Percentiles rank a stretch among this genome's conserved stretches.
Evolutionary conservation across 1,140 invertebrate genomes (phyloP).

Genomic region (Anthonomus grandis): DNA sequence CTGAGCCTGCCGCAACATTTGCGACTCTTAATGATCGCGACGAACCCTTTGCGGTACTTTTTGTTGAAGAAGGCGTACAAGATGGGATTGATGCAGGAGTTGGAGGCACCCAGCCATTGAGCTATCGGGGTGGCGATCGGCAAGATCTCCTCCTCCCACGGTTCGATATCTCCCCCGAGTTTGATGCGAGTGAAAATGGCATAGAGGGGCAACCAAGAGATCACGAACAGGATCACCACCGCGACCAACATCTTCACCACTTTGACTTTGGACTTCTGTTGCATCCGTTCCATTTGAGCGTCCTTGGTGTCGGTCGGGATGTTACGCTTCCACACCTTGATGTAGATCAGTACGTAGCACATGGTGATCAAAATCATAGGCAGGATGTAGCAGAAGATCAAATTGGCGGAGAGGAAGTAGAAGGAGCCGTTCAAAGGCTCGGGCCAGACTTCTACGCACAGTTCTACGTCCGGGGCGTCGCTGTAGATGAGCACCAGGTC

Average conservation of each 20-base stretch:
- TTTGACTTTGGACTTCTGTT: conserved; percentile 89
- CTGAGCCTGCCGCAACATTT: conserved; percentile 78
- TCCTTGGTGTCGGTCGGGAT: conserved; percentile 90
- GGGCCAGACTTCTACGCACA: conserved; percentile 86
- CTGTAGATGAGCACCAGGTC: conserved; percentile 73
- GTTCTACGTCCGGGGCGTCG: conserved; percentile 64
- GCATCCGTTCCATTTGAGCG: conserved; percentile 85
- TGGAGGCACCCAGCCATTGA: conserved; percentile 94
- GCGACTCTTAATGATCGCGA: conserved; percentile 80
- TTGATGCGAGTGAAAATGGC: conserved; percentile 85
- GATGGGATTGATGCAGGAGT: conserved; percentile 96
- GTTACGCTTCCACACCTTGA: conserved; percentile 81
- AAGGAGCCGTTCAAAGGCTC: conserved; percentile 71
- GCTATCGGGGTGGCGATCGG: conserved; percentile 84
- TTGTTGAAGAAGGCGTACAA: conserved; percentile 98
- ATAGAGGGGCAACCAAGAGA: conserved; percentile 94
- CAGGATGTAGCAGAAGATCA: conserved; percentile 88
- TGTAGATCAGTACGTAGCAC: conserved; percentile 91
- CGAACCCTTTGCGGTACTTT: conserved; percentile 91
- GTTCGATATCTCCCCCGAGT: conserved; percentile 65
- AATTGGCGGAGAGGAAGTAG: conserved; percentile 87
- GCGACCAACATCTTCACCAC: conserved; percentile 96
- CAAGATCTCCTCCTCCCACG: conserved; percentile 75
- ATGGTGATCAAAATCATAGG: conserved; percentile 87
- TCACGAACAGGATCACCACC: conserved; percentile 90